Percentiles rank a stretch among this genome's conserved stretches.
These are phyloP conservation scores for Reinhardtius hippoglossoides DNA, from an alignment of 2,113 vertebrate species.

Conservation along the genomic window DNA sequence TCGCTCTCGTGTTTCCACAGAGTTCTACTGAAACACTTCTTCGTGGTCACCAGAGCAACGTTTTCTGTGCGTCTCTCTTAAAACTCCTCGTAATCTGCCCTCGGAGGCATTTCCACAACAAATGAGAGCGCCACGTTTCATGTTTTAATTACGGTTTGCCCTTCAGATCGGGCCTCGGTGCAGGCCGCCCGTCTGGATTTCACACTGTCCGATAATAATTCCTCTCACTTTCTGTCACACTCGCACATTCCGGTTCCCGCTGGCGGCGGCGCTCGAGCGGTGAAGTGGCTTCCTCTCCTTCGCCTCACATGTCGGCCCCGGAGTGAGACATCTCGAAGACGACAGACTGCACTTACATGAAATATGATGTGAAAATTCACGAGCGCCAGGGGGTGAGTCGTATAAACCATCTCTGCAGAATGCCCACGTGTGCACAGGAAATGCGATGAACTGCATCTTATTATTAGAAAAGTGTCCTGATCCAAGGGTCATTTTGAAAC, in stretches of 20 bases:
- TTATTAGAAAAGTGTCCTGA: too few relatives aligned
- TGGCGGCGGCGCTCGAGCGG: not conserved
- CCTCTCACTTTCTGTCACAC: constrained; percentile 27
- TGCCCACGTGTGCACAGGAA: too few relatives aligned
- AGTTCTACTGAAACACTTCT: too few relatives aligned
- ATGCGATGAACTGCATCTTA: too few relatives aligned
- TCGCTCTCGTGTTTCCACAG: too few relatives aligned
- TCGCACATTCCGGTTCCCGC: constrained; percentile 2
- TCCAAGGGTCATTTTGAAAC: too few relatives aligned
- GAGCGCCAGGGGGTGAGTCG: not conserved
- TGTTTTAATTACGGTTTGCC: constrained; percentile 63
- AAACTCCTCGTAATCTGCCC: constrained; percentile 42
- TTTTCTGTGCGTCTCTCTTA: too few relatives aligned
- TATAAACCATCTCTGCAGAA: too few relatives aligned
- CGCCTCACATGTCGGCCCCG: not conserved
- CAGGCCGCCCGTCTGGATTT: constrained; percentile 50
- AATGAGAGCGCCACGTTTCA: constrained; percentile 7
- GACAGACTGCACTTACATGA: not conserved
- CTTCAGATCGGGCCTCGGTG: constrained; percentile 60
- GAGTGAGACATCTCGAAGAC: constrained; percentile 17
- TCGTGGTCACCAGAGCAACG: too few relatives aligned
- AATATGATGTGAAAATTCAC: not conserved
- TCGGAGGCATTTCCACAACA: constrained; percentile 50
- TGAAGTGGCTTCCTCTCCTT: constrained; percentile 13
- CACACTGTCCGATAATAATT: constrained; percentile 43